Percentiles rank a stretch among this genome's conserved stretches.
phyloP scores from a whole-genome alignment of 2,113 vertebrate genomes.

The Takifugu bimaculatus region DNA sequence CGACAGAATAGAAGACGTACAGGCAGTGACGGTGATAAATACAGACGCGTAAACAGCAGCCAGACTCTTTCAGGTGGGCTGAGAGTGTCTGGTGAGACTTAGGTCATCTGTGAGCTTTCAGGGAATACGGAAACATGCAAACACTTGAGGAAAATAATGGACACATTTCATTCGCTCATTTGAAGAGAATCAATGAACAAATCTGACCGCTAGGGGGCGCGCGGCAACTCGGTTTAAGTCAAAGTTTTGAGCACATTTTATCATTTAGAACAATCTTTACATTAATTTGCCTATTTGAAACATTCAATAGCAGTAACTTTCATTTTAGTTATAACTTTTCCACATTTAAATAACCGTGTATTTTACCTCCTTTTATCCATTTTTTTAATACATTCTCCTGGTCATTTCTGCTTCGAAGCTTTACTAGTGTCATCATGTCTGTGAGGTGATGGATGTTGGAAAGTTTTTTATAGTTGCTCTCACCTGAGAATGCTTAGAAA shows the following conservation, averaged over 20 bases:
- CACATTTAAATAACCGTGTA: neutral
- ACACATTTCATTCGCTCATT: neutral
- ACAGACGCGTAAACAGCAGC: constrained; percentile 4
- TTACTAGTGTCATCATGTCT: too few relatives aligned
- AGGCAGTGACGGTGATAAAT: neutral
- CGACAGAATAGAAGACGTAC: neutral
- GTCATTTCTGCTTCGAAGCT: too few relatives aligned
- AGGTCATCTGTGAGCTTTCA: neutral
- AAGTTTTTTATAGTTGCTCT: constrained; percentile 16
- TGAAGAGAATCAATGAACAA: neutral
- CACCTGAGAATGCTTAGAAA: constrained; percentile 95
- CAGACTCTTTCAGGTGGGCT: constrained; percentile 6
- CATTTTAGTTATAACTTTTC: too few relatives aligned
- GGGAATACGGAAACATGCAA: neutral
- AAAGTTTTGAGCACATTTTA: too few relatives aligned
- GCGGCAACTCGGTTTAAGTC: neutral
- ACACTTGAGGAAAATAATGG: neutral
- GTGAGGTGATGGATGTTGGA: too few relatives aligned
- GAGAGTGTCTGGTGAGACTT: neutral
- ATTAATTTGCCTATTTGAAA: too few relatives aligned
- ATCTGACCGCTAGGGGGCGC: neutral
- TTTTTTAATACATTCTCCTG: neutral
- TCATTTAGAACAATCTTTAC: too few relatives aligned
- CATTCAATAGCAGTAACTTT: too few relatives aligned
- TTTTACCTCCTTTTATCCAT: neutral